These are phyloP conservation scores for Trachythela sp. DNA, from an alignment of 64 coral and sea anemone genomes.

Conservation along the genomic window DNA sequence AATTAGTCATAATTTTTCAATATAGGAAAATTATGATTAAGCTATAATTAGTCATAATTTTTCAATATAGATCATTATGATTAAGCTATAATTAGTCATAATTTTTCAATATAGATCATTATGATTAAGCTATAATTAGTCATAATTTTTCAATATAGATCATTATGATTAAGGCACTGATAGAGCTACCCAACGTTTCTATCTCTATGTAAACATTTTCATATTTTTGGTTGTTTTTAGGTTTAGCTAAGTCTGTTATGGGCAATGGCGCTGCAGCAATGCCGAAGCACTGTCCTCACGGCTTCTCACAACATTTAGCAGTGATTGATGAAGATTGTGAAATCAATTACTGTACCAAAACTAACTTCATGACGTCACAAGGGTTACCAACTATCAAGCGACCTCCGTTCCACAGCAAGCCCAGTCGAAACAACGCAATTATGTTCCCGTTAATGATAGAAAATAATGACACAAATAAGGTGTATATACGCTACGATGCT, in stretches of 20 bases:
- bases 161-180: no score
- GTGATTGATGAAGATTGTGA: constrained; percentile 78
- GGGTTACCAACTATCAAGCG: constrained; percentile 61
- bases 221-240: no score
- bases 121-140: no score
- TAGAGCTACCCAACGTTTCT: not conserved
- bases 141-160: no score
- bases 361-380: constrained; percentile 47
- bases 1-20: no score
- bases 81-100: no score
- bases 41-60: no score
- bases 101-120: no score
- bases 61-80: no score
- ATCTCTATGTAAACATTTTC: no score
- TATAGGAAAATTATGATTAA: no score
- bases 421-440: constrained; percentile 58
- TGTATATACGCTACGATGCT: constrained; percentile 43
- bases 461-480: constrained; percentile 61
- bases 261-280: constrained; percentile 46
- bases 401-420: constrained; percentile 58
- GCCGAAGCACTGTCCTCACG: constrained; percentile 75
- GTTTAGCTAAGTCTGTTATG: constrained; percentile 21
- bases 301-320: constrained; percentile 79
- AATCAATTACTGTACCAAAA: constrained; percentile 69
- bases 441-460: constrained; percentile 62